phyloP scores from a whole-genome alignment of 2,797 vertebrate genomes.

The Enteromius anoplus region DNA sequence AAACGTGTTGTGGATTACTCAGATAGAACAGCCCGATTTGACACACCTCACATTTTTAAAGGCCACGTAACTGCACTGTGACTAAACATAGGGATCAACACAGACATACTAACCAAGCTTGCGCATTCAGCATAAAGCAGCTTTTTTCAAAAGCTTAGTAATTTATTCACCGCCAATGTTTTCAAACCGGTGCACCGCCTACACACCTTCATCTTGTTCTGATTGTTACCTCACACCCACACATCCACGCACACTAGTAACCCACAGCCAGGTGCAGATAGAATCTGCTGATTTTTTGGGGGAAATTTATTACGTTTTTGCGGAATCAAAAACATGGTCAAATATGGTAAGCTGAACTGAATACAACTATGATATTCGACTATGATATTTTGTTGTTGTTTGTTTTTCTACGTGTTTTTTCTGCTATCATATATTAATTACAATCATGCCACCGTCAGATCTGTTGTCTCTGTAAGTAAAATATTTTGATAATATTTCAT shows the following conservation, averaged over 20 bases:
- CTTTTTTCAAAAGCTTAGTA: background rate
- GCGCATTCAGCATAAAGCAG: background rate
- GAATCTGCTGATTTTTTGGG: background rate
- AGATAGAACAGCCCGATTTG: background rate
- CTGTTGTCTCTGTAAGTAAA: too few species aligned
- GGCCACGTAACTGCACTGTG: background rate
- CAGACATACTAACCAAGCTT: background rate
- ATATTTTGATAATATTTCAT: too few species aligned
- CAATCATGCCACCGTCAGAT: too few species aligned
- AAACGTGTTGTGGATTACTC: background rate
- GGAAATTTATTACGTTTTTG: background rate
- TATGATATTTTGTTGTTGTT: background rate
- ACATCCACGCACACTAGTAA: background rate
- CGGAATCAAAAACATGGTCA: background rate
- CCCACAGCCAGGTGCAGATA: background rate
- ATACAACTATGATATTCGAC: background rate
- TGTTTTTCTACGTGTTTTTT: background rate
- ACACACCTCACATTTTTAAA: slow-evolving; percentile 12
- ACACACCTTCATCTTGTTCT: slow-evolving; percentile 14
- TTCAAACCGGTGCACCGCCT: slow-evolving; percentile 3
- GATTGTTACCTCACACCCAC: slow-evolving; percentile 12
- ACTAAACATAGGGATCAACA: slow-evolving; percentile 5
- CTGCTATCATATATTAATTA: background rate
- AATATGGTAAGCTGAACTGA: background rate
- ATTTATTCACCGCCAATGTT: slow-evolving; percentile 5